A percentile compares a stretch with the other conserved stretches of the same genome.
phyloP scores from a whole-genome alignment of 2,113 vertebrate species.

The Vulpes ferrilata region DNA sequence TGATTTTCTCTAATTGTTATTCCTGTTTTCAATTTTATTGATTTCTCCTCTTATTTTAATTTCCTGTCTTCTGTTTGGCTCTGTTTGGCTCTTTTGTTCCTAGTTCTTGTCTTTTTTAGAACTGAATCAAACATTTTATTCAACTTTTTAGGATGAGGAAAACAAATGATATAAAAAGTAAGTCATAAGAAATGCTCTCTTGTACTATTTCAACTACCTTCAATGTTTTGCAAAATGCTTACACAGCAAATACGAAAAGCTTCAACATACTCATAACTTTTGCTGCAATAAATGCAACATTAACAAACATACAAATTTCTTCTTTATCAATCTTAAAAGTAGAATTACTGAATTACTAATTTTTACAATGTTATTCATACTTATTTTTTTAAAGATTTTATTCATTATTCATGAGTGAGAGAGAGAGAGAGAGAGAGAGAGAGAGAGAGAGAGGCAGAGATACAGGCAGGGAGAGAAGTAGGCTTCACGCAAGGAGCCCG shows the following conservation, averaged over 20 bases:
- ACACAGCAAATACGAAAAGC: constrained; percentile 74
- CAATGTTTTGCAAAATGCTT: constrained; percentile 79
- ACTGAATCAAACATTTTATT: constrained; percentile 89
- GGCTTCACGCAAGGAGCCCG: too few species aligned
- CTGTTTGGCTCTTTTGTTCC: neutral
- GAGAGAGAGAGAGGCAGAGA: too few species aligned
- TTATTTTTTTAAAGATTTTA: constrained; percentile 68
- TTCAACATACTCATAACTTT: constrained; percentile 71
- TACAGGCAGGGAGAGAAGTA: too few species aligned
- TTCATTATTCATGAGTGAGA: too few species aligned
- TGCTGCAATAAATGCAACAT: constrained; percentile 80
- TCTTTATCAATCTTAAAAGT: constrained; percentile 79
- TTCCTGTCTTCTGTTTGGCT: constrained; percentile 11
- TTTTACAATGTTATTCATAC: constrained; percentile 81
- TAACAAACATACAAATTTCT: constrained; percentile 78
- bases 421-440: too few species aligned
- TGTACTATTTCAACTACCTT: constrained; percentile 67
- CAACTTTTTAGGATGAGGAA: constrained; percentile 83
- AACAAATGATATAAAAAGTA: constrained; percentile 86
- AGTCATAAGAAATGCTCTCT: constrained; percentile 84
- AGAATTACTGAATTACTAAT: constrained; percentile 82
- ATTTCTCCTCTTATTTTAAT: constrained; percentile 40
- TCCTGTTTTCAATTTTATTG: neutral
- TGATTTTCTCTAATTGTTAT: constrained; percentile 31
- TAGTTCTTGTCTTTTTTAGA: neutral